phyloP scores from a whole-genome alignment of 2,797 vertebrate genomes.

The Clarias laeviceps region DNA sequence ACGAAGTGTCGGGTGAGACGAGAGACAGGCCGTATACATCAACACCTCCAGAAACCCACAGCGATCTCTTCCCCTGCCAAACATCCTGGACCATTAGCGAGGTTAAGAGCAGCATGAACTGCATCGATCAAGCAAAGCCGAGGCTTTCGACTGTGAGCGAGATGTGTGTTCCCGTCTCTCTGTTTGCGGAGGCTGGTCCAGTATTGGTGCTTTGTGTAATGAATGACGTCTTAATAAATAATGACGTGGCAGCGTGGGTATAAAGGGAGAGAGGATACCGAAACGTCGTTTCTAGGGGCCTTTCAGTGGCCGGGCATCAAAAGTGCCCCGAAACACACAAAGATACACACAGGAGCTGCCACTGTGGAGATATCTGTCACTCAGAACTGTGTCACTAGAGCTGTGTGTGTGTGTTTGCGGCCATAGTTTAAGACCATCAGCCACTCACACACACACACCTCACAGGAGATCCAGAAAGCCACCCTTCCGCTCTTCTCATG shows the following conservation, averaged over 20 bases:
- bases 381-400: slow-evolving; percentile 44
- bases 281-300: slow-evolving; percentile 73
- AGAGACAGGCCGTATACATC: slow-evolving; percentile 41
- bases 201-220: slow-evolving; percentile 66
- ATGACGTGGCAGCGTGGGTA: slow-evolving; percentile 65
- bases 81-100: slow-evolving; percentile 43
- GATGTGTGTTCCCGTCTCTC: not conserved
- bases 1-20: slow-evolving; percentile 32
- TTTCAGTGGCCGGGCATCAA: slow-evolving; percentile 73
- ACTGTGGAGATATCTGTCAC: slow-evolving; percentile 46
- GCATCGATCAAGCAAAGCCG: not conserved
- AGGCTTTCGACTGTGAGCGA: not conserved
- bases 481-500: slow-evolving; percentile 27
- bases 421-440: slow-evolving; percentile 9
- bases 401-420: slow-evolving; percentile 39
- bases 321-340: slow-evolving; percentile 69
- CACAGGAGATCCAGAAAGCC: slow-evolving; percentile 12
- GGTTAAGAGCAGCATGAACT: not conserved
- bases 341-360: slow-evolving; percentile 63
- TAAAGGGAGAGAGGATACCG: slow-evolving; percentile 70
- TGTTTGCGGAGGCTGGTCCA: not conserved
- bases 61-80: slow-evolving; percentile 50
- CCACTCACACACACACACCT: not conserved
- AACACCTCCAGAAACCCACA: slow-evolving; percentile 41
- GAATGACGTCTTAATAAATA: slow-evolving; percentile 77